Evolutionary conservation across 2,888 invertebrate genomes (phyloP).

Genomic region (Eubasilissa splendida): DNA sequence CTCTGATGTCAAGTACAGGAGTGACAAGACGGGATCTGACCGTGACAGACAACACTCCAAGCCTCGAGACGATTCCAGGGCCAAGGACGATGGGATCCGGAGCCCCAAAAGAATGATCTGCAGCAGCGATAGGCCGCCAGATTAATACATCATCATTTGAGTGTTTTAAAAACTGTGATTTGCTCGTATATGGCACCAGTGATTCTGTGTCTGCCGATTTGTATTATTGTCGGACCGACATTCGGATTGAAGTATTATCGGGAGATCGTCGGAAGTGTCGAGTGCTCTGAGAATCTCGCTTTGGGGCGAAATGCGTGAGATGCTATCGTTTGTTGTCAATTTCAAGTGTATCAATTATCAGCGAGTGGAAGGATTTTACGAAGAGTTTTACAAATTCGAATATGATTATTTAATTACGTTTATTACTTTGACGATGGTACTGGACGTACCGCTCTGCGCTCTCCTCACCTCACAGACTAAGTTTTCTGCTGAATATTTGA

Average conservation of each 20-base stretch:
- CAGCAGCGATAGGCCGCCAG: slow-evolving; percentile 28
- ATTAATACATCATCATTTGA: not conserved
- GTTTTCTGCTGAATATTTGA: no score
- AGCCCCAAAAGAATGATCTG: slow-evolving; percentile 26
- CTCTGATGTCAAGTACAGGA: not conserved
- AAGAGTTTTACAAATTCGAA: no score
- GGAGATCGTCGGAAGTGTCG: no score
- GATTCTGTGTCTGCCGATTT: not conserved
- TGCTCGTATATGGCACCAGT: not conserved
- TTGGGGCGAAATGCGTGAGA: not conserved
- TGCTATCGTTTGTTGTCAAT: no score
- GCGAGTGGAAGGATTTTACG: no score
- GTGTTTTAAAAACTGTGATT: slow-evolving; percentile 29
- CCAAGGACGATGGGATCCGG: not conserved
- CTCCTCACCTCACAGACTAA: no score
- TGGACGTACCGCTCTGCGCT: no score
- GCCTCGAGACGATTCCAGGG: slow-evolving; percentile 1
- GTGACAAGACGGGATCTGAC: slow-evolving; percentile 1
- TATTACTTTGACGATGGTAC: no score
- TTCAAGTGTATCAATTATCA: no score
- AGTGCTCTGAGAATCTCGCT: not conserved
- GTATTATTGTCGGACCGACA: no score
- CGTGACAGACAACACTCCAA: not conserved
- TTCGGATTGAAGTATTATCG: no score
- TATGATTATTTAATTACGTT: no score